Base-by-base conservation (phyloP, 2,797 vertebrate genomes). In the Tinamus major region DNA sequence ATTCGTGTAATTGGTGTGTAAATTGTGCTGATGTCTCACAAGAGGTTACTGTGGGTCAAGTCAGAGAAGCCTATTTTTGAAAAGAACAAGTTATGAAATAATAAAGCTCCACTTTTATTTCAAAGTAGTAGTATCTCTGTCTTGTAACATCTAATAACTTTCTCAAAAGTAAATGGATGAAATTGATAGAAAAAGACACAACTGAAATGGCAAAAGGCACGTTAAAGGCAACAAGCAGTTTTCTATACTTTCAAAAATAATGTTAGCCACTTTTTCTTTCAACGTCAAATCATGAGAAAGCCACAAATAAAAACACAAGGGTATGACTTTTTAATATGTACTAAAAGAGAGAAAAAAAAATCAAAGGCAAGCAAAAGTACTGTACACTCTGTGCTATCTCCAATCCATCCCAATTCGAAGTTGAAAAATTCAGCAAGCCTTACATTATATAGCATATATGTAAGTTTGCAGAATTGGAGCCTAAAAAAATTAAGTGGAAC, bases 1-100 rank as follows among this genome's bases (percentile, higher is more conserved):
- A 84, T 94, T 90, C 31, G 64, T 77, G 64, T 94, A 92, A 95
- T 93, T 95, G 91, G 91, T 84, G 93, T 86, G 70, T 64, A 95
- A 89, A 91, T 92, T 93, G 81, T 90, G 26, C 86, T 92, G 68
- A 78, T 33, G 83, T 90, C 74, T 95, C 58, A 88, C 89, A 91
- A 91, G 42, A 71, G 89, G 82, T 94, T 95, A 92, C 78, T 84
- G 20, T 48, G 92, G 89, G 94, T 93, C 96, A 95, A 88, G 70
- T 77, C 39, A 89, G 33, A 62, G 77, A 93, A 91, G 79, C 3
- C 3, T 42, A 87, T 79, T 92, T 94, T 67, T 86, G 67, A 91
- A 93, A 95, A 95, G 74, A 35, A 69, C 24, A 70, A 67, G 67
- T 79, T 53, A 48, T 63, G 56, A 90, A 94, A 92, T 39, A 91